phyloP scores from a whole-genome alignment of 2,797 vertebrate species.

The Pitangus sulphuratus region DNA sequence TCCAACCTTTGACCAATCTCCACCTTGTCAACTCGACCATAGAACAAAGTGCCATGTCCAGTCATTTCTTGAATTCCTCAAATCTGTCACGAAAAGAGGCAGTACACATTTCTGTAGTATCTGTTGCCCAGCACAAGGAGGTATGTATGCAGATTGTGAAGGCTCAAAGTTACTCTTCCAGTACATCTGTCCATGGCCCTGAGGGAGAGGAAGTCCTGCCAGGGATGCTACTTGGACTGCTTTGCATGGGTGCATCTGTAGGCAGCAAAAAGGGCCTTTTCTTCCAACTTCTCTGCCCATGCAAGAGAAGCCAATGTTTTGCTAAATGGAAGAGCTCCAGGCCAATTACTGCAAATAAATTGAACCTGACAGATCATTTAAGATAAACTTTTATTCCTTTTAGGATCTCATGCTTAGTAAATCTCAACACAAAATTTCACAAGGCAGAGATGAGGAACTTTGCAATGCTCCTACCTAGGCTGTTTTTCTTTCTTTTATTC shows the following conservation, averaged over 20 bases:
- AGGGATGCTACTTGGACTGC: neutral
- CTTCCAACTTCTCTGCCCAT: neutral
- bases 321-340: slow-evolving; percentile 1
- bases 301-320: slow-evolving; percentile 12
- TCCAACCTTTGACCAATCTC: neutral
- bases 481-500: neutral
- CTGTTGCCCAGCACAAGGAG: neutral
- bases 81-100: neutral
- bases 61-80: neutral
- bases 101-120: neutral
- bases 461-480: neutral
- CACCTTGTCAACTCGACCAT: fast-evolving
- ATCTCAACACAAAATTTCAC: neutral
- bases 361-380: slow-evolving; percentile 45
- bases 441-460: neutral
- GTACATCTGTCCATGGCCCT: neutral
- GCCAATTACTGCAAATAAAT: slow-evolving; percentile 44
- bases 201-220: neutral
- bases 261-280: neutral
- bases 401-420: neutral
- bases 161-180: neutral
- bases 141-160: neutral
- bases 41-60: too few species aligned
- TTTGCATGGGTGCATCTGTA: neutral
- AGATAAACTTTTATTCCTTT: slow-evolving; percentile 28